Percentiles rank a stretch among this genome's conserved stretches.
These are phyloP conservation scores for Psophia crepitans DNA, from an alignment of 2,113 vertebrate species.

Conservation along the genomic window DNA sequence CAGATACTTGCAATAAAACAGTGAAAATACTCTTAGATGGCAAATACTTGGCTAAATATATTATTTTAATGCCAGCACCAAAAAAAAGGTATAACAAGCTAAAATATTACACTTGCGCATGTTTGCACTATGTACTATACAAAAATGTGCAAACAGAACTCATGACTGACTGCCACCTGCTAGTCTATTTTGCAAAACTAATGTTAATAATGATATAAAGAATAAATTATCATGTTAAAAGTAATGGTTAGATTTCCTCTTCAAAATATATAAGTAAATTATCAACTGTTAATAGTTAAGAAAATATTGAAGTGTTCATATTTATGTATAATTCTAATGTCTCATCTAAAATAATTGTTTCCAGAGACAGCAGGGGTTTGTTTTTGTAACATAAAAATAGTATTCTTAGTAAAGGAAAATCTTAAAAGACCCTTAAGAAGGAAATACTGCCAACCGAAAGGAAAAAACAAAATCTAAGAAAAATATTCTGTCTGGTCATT, in stretches of 20 bases:
- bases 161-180: not conserved
- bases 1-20: not conserved
- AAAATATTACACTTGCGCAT: not conserved
- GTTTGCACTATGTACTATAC: not conserved
- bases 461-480: not conserved
- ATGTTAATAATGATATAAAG: not conserved
- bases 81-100: not conserved
- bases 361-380: not conserved
- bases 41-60: not conserved
- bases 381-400: not conserved
- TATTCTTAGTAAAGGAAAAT: not conserved
- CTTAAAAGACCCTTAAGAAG: not conserved
- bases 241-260: not conserved
- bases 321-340: not conserved
- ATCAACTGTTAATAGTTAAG: not conserved
- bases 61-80: not conserved
- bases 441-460: not conserved
- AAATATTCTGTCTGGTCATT: not conserved
- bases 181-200: not conserved
- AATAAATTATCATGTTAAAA: not conserved
- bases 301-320: not conserved
- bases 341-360: slow-evolving; percentile 30
- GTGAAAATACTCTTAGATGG: not conserved
- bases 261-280: not conserved
- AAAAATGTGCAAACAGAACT: not conserved